Evolutionary conservation across 1,140 invertebrate species (phyloP), one percentile per base, ranked within the genome.

Genomic region (Phocides pigmalion): DNA sequence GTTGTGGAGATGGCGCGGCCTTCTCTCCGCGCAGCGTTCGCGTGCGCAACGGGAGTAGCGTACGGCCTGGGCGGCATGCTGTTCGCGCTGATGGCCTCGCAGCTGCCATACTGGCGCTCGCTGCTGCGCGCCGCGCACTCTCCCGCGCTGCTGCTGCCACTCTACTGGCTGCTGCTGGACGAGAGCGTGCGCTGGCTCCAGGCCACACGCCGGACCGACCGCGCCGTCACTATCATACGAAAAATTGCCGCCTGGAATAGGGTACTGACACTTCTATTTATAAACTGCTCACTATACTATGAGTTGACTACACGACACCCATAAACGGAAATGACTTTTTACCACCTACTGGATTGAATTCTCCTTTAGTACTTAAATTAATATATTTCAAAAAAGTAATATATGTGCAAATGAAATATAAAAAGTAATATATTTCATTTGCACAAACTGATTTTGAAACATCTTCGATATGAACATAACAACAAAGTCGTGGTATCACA

Each of bases 171-270:
- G 42, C 64, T 90, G 47, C 39, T 87, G 5, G 83, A 87, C 62
- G 87, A 90, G 72, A 88, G 84, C 68, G 64, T 72, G 42, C 79
- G 88, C 47, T 97, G 96, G 96, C 88, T 97, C 37, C 81, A 96
- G 54, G 94, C 95, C 1, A 93, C 94, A 11, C 64, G 63, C 1
- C 50, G 73, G 1, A 59, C 46, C 0, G 17, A 68, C 0, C 22
- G 46, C 0, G 68, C 78, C 4, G 68, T 62, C 1, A 28, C 54
- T 0, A 66, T 81, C 6, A 59, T 88, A 0, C 61, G 68, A n/a
- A 84, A 84, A 32, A 81, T 81, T 0, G 86, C 72, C 25, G 68
- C 58, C 56, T 89, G 76, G 83, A 81, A 91, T 39, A 92, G 81
- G 70, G 86, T 87, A 16, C 28, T n/a, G 9, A 32, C 2, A n/a